A percentile compares a stretch with the other conserved stretches of the same genome.
Conservation (phyloP, 2,888 invertebrate species). For the Lasioglossum pauxillum region DNA sequence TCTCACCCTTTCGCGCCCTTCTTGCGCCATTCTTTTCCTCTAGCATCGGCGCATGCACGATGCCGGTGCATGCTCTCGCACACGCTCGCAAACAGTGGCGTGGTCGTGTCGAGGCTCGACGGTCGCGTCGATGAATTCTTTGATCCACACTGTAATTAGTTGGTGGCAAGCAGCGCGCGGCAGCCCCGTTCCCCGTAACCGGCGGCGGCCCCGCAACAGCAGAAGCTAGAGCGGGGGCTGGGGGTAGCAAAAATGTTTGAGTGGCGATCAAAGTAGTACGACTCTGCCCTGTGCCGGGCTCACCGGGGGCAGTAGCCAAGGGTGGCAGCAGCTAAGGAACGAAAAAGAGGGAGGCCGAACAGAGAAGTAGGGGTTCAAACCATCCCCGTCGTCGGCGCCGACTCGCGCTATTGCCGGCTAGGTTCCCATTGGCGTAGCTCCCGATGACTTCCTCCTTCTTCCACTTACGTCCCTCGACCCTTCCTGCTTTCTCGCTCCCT, state of each 20-base stretch:
- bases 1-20: conserved; percentile 64
- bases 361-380: conserved; percentile 14
- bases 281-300: conserved; percentile 73
- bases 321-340: conserved; percentile 57
- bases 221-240: conserved; percentile 48
- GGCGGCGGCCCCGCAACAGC: conserved; percentile 40
- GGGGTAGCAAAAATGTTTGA: conserved; percentile 82
- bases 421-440: conserved; percentile 60
- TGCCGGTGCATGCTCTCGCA: conserved; percentile 13
- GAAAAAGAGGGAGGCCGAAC: conserved; percentile 34
- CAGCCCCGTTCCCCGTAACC: conserved; percentile 58
- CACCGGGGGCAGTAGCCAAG: conserved; percentile 56
- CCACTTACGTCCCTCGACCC: neutral
- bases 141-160: conserved; percentile 84
- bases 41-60: conserved; percentile 43
- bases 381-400: conserved; percentile 57
- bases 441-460: conserved; percentile 21
- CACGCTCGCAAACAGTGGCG: neutral
- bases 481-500: neutral
- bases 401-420: conserved; percentile 55
- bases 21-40: conserved; percentile 61
- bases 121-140: conserved; percentile 81
- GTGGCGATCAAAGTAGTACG: conserved; percentile 83
- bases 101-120: conserved; percentile 55
- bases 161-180: conserved; percentile 74